These are phyloP conservation scores for Brachypalpus laphriformis DNA, from an alignment of 2,888 invertebrate genomes.

Conservation along the genomic window DNA sequence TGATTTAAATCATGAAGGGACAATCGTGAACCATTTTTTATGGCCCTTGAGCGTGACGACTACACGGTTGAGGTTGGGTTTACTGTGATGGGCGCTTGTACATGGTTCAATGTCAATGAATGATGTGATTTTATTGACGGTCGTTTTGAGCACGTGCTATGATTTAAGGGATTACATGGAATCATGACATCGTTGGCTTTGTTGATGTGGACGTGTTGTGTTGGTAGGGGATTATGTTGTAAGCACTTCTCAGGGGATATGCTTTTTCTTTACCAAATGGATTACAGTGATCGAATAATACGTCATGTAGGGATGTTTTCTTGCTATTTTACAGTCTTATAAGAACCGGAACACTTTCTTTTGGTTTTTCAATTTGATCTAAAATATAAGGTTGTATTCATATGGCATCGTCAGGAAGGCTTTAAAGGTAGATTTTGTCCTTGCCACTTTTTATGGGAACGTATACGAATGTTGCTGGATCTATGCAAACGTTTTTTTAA, in stretches of 20 bases:
- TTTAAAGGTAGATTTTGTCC: no score
- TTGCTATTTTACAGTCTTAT: no score
- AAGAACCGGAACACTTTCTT: no score
- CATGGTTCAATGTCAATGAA: slow-evolving; percentile 52
- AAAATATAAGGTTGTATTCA: no score
- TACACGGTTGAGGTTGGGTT: slow-evolving; percentile 16
- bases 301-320: no score
- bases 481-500: no score
- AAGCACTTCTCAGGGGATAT: neutral
- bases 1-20: slow-evolving; percentile 32
- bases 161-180: slow-evolving; percentile 58
- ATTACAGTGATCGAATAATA: neutral
- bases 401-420: no score
- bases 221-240: neutral
- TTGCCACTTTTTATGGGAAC: no score
- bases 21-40: slow-evolving; percentile 19
- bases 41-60: slow-evolving; percentile 13
- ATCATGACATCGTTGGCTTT: slow-evolving; percentile 35
- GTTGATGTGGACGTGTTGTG: slow-evolving; percentile 43
- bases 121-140: slow-evolving; percentile 63
- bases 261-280: neutral
- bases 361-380: no score
- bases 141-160: slow-evolving; percentile 60
- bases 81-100: neutral
- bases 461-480: no score